Evolutionary conservation across 2,888 invertebrate species (phyloP).

Genomic region (Lampropteryx suffumata): DNA sequence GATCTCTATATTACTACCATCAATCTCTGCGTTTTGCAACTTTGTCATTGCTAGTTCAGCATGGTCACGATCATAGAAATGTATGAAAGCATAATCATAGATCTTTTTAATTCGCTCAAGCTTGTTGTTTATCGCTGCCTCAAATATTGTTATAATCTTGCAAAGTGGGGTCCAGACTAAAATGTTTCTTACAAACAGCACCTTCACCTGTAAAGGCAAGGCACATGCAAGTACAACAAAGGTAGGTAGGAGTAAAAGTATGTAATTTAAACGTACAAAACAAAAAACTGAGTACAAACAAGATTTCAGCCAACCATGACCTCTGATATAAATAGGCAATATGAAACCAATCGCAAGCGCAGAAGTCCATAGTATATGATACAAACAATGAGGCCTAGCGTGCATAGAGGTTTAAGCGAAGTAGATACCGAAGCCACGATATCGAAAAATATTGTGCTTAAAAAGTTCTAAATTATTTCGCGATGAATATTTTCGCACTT

Average conservation of each 20-base stretch:
- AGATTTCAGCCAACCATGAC: too few relatives aligned
- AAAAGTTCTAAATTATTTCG: too few relatives aligned
- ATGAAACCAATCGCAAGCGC: slow-evolving; percentile 4
- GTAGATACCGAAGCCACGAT: too few relatives aligned
- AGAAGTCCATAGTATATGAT: not conserved
- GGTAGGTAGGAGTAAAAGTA: too few relatives aligned
- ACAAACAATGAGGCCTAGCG: too few relatives aligned
- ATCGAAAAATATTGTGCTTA: too few relatives aligned
- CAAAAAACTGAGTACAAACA: too few relatives aligned
- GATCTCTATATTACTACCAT: slow-evolving; percentile 74
- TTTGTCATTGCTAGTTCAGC: slow-evolving; percentile 83
- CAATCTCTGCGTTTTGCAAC: slow-evolving; percentile 77
- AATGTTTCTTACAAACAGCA: slow-evolving; percentile 88
- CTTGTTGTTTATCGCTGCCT: slow-evolving; percentile 56
- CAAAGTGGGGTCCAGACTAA: slow-evolving; percentile 78
- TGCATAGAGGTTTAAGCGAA: too few relatives aligned
- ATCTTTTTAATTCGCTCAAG: slow-evolving; percentile 88
- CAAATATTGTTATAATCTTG: slow-evolving; percentile 62
- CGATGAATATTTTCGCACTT: too few relatives aligned
- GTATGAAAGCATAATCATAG: slow-evolving; percentile 90
- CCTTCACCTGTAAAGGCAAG: slow-evolving; percentile 85
- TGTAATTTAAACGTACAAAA: slow-evolving; percentile 10
- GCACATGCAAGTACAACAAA: slow-evolving; percentile 1
- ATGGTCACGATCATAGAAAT: slow-evolving; percentile 85
- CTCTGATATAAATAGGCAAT: not conserved